Evolutionary conservation across 2,113 vertebrate genomes (phyloP), one percentile per base, ranked within the genome.

Genomic region (Pseudorectes ferrugineus): DNA sequence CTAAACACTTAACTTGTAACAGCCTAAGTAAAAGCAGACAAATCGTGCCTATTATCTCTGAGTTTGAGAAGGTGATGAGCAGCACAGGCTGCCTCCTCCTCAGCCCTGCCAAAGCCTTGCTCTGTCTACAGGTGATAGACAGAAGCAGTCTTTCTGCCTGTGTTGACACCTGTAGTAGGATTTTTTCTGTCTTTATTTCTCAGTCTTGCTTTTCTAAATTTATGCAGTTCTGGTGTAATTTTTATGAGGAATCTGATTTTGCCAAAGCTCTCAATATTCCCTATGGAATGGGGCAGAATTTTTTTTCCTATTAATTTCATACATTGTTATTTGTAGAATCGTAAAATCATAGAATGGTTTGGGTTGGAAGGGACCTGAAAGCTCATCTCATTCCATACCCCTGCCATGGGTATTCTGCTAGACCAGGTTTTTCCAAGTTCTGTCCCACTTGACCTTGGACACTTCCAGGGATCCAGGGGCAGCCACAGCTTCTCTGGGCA

Each of bases 1-100:
- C 72, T 33, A 73, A 88, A 83, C 72, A 76, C 70, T 77, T 63
- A 88, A 62, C 85, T 67, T 40, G 8, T 48, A 95, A 83, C 36
- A 68, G 28, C 9, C 18, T 78, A 78, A 90, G 74, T 78, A 92
- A 91, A 92, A 95, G 71, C 66, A 88, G 81, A 79, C 40, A 52
- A 85, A 85, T 79, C 5, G 15, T 93, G 24, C 24, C 43, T 40
- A 33, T 52, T 81, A 48, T 28, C 12, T 38, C 21, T 17, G 43
- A 46, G 16, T 79, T 75, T 80, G 67, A 82, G 63, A 52, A 10
- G 38, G 58, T 63, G 78, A 62, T 33, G 51, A 93, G 35, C 46
- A 66, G 46, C 21, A 43, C 19, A 40, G 57, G 33, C 38, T 85
- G 57, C 35, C 29, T 88, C 29, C 62, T 91, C 36, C 26, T 78